Percentiles rank a stretch among this genome's conserved stretches.
Conservation (phyloP, 2,113 vertebrate species). For the Nothobranchius kuhntae region DNA sequence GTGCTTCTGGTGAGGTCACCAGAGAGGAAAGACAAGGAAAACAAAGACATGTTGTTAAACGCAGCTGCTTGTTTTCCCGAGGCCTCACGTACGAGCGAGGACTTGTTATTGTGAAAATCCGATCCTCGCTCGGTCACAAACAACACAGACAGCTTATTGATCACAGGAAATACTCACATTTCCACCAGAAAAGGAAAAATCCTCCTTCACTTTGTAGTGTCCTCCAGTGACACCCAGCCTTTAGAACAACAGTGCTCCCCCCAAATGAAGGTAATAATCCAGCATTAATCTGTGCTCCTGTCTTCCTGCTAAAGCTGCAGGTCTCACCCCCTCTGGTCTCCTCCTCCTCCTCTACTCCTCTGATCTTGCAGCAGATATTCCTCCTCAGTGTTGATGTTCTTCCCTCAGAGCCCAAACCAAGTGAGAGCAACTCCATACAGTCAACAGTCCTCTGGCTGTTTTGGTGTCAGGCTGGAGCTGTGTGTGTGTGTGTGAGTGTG, state of each 20-base stretch:
- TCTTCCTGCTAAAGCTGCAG: slow-evolving; percentile 69
- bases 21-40: slow-evolving; percentile 40
- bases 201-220: slow-evolving; percentile 41
- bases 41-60: slow-evolving; percentile 69
- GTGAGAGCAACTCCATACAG: slow-evolving; percentile 60
- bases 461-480: slow-evolving; percentile 54
- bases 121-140: slow-evolving; percentile 45
- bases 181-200: slow-evolving; percentile 23
- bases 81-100: slow-evolving; percentile 43
- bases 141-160: slow-evolving; percentile 35
- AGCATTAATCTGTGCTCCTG: slow-evolving; percentile 69
- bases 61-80: slow-evolving; percentile 37
- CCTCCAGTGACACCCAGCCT: slow-evolving; percentile 43
- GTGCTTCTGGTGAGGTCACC: slow-evolving; percentile 71
- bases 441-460: slow-evolving; percentile 59
- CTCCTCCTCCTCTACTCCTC: slow-evolving; percentile 69
- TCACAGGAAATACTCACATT: slow-evolving; percentile 68
- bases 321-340: slow-evolving; percentile 67
- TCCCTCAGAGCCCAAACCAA: slow-evolving; percentile 68
- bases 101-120: slow-evolving; percentile 37
- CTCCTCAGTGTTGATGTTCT: slow-evolving; percentile 57
- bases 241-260: slow-evolving; percentile 47
- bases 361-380: slow-evolving; percentile 66
- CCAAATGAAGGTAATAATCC: slow-evolving; percentile 63
- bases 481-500: slow-evolving; percentile 33